Percentiles rank a stretch among this genome's conserved stretches.
These are phyloP conservation scores for Clarias fuscus DNA, from an alignment of 2,797 vertebrate genomes.

Conservation along the genomic window DNA sequence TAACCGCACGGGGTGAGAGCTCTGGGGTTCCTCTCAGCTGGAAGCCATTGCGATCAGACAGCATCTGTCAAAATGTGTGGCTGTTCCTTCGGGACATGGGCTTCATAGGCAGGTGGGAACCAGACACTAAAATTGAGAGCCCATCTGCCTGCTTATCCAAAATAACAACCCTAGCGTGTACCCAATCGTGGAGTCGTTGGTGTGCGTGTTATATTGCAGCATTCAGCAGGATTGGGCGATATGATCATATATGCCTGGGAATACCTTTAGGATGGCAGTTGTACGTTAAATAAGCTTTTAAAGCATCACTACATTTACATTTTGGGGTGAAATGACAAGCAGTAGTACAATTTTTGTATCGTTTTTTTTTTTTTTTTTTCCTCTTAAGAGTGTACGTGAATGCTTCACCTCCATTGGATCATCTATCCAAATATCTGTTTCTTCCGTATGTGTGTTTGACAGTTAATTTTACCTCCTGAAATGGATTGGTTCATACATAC, in stretches of 20 bases:
- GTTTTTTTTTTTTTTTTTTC: not conserved
- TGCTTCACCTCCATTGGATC: not conserved
- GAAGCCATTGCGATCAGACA: conserved; percentile 43
- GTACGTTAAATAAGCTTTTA: not conserved
- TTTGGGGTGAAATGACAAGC: not conserved
- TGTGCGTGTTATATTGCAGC: not conserved
- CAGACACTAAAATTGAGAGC: not conserved
- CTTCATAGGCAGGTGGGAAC: conserved; percentile 25
- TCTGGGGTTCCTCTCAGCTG: conserved; percentile 37
- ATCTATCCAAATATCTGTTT: not conserved
- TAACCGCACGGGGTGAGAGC: conserved; percentile 30
- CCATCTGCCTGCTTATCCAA: conserved; percentile 20
- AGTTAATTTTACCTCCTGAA: not conserved
- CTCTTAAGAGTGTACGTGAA: not conserved
- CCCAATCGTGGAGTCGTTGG: not conserved
- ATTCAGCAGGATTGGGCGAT: not conserved
- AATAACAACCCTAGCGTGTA: not conserved
- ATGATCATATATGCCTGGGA: not conserved
- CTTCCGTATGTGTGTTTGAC: not conserved
- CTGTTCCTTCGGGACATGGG: conserved; percentile 3
- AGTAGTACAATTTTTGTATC: not conserved
- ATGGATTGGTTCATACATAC: not conserved
- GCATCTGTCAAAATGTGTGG: conserved; percentile 41
- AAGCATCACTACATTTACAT: not conserved
- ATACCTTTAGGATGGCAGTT: not conserved